Base-by-base conservation (phyloP, 2,113 vertebrate genomes). In the Aythya baeri region DNA sequence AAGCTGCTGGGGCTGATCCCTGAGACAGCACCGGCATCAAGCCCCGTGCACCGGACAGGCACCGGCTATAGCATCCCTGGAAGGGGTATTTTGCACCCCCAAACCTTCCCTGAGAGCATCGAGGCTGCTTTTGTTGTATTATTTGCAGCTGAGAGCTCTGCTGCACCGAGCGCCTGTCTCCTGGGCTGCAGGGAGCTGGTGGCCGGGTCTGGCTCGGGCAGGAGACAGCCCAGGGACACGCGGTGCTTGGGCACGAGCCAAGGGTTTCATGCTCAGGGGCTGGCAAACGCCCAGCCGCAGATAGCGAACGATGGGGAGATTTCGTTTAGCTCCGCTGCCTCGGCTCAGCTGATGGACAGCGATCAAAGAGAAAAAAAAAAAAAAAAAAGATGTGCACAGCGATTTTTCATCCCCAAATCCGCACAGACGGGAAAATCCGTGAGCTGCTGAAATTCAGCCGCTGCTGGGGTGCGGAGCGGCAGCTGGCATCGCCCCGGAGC, bases 381-480 rank as follows among this genome's bases (percentile, higher is more conserved):
- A 46, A 4, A 3, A 36, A 61, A 55, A 34, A 18, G 1, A 3
- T 0, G 22, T 13, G 14, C 18, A 2, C 4, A 0, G 54, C 3
- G 41, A 11, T 59, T 66, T 66, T 67, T 18, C 73, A 20, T 13
- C 70, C 67, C 49, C 4, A 8, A 17, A 79, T 20, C 32, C 21
- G 36, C 2, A 6, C 32, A 6, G 38, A 23, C 26, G 4, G 21
- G 16, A 4, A 59, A 31, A 76, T 38, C 72, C 57, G 20, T 21
- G 23, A 6, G 0, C 65, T 1, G 41, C 32, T 36, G 84, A 61
- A 41, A 22, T 22, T 22, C 31, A n/a, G 57, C 62, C 25, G 9
- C n/a, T 36, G 46, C 67, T n/a, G 67, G 20, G 66, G 5, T 12
- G 34, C 13, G 15, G 36, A 22, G 34, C 2, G 6, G 52, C 43